phyloP scores from a whole-genome alignment of 2,888 invertebrate species.

The Mesopsocus fuscifrons region DNA sequence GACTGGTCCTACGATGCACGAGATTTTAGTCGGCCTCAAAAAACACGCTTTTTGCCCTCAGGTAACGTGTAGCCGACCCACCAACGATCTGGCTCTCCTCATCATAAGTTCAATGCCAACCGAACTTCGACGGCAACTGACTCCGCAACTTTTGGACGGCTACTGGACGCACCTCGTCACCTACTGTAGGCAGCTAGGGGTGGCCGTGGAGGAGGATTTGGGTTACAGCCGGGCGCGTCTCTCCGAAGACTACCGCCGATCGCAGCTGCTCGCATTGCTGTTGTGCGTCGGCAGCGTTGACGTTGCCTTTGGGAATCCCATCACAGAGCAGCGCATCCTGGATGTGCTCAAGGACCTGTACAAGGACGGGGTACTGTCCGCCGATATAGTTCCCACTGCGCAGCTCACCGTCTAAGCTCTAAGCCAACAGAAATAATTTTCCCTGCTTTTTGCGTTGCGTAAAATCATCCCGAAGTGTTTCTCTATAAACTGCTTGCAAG shows the following conservation, averaged over 20 bases:
- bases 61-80: constrained; percentile 31
- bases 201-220: constrained; percentile 36
- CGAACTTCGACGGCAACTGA: constrained; percentile 42
- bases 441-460: no score
- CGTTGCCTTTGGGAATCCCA: constrained; percentile 54
- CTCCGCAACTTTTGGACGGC: constrained; percentile 41
- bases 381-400: constrained; percentile 22
- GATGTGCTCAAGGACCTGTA: constrained; percentile 55
- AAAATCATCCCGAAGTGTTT: no score
- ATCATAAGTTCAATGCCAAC: constrained; percentile 53
- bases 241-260: constrained; percentile 36
- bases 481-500: no score
- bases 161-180: constrained; percentile 46
- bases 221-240: constrained; percentile 33
- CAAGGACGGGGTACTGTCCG: constrained; percentile 43
- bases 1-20: no score
- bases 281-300: constrained; percentile 66
- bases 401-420: not conserved
- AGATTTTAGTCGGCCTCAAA: no score
- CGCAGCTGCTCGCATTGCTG: constrained; percentile 53
- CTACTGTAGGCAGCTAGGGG: constrained; percentile 37
- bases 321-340: constrained; percentile 53
- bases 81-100: constrained; percentile 53
- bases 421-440: not conserved
- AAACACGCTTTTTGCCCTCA: not conserved